A percentile compares a stretch with the other conserved stretches of the same genome.
Conservation (phyloP, 2,113 vertebrate species). For the Campylomormyrus numenius region DNA sequence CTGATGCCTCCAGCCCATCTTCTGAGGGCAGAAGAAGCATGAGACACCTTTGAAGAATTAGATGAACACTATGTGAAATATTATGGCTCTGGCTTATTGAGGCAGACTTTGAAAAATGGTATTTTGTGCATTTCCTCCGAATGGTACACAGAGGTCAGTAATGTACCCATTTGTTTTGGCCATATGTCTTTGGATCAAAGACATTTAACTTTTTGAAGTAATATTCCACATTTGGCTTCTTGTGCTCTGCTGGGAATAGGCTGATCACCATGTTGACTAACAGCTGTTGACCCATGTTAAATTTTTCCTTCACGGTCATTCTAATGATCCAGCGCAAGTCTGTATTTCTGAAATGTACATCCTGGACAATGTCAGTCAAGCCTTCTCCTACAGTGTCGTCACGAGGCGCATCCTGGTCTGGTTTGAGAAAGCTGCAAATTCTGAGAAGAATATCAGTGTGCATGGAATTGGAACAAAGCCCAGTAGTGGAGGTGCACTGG, state of each 20-base stretch:
- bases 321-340: not conserved
- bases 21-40: conserved; percentile 37
- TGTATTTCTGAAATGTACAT: not conserved
- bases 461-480: not conserved
- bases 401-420: not conserved
- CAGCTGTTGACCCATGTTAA: not conserved
- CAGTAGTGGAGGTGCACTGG: not conserved
- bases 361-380: not conserved
- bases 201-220: not conserved
- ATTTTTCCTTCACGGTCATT: not conserved
- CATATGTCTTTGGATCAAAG: not conserved
- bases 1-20: conserved; percentile 39
- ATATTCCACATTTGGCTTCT: not conserved
- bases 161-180: not conserved
- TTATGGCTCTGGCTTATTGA: not conserved
- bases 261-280: conserved; percentile 2
- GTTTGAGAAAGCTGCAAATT: not conserved
- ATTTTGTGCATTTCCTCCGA: not conserved
- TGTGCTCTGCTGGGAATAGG: not conserved
- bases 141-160: not conserved
- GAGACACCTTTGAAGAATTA: not conserved
- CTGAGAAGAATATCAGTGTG: not conserved
- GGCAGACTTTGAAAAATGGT: not conserved
- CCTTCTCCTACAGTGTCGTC: not conserved
- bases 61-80: not conserved